Evolutionary conservation across 1,140 invertebrate genomes (phyloP).

Genomic region (Heliconius nattereri): DNA sequence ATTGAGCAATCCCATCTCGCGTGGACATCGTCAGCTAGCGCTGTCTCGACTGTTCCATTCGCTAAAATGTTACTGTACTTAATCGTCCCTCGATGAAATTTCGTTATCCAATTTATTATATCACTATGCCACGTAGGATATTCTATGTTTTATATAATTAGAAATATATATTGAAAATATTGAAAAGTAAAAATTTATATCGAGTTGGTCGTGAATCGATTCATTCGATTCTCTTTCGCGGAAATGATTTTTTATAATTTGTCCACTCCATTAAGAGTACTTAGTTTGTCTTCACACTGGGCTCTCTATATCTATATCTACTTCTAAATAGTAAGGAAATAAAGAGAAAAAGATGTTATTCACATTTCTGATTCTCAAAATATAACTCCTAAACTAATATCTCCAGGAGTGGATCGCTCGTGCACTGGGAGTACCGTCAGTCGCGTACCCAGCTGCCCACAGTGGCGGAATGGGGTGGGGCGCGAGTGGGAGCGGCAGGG

Average conservation of each 20-base stretch:
- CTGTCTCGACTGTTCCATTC: not conserved
- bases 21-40: constrained; percentile 11
- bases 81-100: not conserved
- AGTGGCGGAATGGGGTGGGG: constrained; percentile 56
- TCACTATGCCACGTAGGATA: not conserved
- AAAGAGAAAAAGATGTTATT: not conserved
- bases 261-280: too few species aligned
- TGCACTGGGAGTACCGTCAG: constrained; percentile 85
- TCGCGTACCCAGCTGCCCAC: constrained; percentile 48
- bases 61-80: not conserved
- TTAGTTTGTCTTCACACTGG: too few species aligned
- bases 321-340: not conserved
- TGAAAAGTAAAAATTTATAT: too few species aligned
- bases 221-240: too few species aligned
- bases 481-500: not conserved
- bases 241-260: too few species aligned
- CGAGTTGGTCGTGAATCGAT: too few species aligned
- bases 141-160: too few species aligned
- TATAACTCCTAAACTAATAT: not conserved
- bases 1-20: constrained; percentile 39
- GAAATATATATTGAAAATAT: too few species aligned
- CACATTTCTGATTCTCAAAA: not conserved
- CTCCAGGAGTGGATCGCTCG: constrained; percentile 86
- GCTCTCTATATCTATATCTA: too few species aligned
- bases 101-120: not conserved